These are phyloP conservation scores for Dromaius novaehollandiae DNA, from an alignment of 2,113 vertebrate genomes.

Conservation along the genomic window DNA sequence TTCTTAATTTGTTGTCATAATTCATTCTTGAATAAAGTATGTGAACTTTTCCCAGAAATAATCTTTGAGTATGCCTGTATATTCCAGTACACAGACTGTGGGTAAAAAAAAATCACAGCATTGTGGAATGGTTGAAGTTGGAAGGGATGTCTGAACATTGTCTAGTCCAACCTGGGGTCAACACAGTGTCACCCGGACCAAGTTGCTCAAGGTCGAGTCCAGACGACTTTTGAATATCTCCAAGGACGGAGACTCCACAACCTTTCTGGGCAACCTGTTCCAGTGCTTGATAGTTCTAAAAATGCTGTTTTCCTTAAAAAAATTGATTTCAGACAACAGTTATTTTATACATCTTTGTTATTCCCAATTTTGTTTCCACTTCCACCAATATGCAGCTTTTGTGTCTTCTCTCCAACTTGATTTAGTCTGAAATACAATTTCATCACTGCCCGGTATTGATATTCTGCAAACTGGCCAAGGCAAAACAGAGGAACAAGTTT, in stretches of 20 bases:
- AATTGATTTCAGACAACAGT: neutral
- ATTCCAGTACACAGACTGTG: neutral
- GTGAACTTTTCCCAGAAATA: neutral
- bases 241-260: neutral
- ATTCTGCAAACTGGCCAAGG: neutral
- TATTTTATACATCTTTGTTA: neutral
- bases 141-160: neutral
- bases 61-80: neutral
- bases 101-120: neutral
- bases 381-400: neutral
- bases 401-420: neutral
- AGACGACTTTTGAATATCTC: neutral
- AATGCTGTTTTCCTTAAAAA: neutral
- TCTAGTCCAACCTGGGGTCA: neutral
- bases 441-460: neutral
- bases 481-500: neutral
- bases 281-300: neutral
- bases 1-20: neutral
- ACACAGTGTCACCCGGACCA: neutral
- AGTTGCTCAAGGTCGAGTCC: neutral
- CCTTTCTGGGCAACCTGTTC: accelerated
- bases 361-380: neutral
- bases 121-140: neutral
- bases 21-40: neutral
- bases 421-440: neutral